Evolutionary conservation across 2,113 vertebrate species (phyloP).

Genomic region (Solenodon paradoxus): DNA sequence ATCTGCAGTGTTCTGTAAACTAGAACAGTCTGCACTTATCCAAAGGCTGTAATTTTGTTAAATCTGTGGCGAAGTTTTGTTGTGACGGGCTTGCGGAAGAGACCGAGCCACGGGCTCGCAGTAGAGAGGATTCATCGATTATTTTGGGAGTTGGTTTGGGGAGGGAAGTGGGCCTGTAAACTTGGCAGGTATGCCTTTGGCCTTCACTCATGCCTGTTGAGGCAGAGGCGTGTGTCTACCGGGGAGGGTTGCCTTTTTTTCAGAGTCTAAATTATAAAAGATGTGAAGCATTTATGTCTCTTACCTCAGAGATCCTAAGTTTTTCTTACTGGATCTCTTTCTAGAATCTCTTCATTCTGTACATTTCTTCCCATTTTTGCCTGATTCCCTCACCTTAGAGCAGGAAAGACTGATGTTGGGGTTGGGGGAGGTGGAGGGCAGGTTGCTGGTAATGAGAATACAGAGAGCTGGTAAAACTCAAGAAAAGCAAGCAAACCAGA

Average conservation of each 20-base stretch:
- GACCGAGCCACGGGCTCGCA: neutral
- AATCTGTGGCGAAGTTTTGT: neutral
- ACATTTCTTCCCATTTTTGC: neutral
- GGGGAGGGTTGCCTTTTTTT: neutral
- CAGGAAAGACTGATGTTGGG: neutral
- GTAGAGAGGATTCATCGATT: neutral
- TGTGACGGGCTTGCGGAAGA: neutral
- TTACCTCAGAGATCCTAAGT: neutral
- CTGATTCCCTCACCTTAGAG: neutral
- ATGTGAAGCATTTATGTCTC: neutral
- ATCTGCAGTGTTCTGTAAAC: neutral
- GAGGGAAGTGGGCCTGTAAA: neutral
- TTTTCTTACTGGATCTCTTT: neutral
- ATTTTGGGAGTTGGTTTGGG: neutral
- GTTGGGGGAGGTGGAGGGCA: neutral
- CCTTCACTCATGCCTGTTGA: neutral
- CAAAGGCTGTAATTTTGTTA: neutral
- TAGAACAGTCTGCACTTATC: neutral
- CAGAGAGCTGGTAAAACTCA: neutral
- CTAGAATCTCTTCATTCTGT: neutral
- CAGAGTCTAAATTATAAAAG: neutral
- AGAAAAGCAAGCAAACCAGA: neutral
- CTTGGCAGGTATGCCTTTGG: neutral
- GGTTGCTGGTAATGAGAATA: neutral
- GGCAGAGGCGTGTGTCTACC: neutral